Percentiles rank a stretch among this genome's conserved stretches.
These are phyloP conservation scores for Chitala chitala DNA, from an alignment of 2,113 vertebrate species.

Conservation along the genomic window DNA sequence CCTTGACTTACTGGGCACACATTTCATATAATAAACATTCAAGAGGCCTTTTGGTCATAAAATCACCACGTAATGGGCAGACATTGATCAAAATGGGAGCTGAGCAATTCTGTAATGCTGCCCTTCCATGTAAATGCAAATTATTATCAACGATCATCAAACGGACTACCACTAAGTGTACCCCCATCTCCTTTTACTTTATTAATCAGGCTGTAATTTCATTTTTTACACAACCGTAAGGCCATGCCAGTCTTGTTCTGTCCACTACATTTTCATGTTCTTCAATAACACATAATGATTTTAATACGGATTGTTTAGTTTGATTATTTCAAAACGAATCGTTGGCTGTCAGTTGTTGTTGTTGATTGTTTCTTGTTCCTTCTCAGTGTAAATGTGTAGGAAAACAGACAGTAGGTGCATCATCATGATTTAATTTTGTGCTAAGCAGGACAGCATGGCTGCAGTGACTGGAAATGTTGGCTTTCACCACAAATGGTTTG, in stretches of 20 bases:
- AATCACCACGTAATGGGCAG: slow-evolving; percentile 5
- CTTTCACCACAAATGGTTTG: neutral
- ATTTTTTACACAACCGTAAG: neutral
- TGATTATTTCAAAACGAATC: neutral
- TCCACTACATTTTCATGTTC: no score
- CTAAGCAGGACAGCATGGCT: neutral
- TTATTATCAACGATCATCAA: neutral
- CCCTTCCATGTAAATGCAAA: neutral
- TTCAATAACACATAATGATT: neutral
- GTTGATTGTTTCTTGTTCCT: neutral
- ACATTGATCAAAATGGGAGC: neutral
- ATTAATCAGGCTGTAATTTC: neutral
- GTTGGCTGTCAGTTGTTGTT: neutral
- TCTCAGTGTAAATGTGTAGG: no score
- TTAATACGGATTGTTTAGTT: neutral
- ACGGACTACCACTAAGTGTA: neutral
- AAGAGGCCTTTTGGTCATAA: slow-evolving; percentile 5
- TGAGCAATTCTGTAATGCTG: neutral
- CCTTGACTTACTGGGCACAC: neutral
- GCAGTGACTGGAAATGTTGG: neutral
- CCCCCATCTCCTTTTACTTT: neutral
- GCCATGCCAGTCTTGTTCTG: neutral
- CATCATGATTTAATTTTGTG: no score
- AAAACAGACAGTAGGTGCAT: neutral
- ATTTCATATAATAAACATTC: slow-evolving; percentile 16